Evolutionary conservation across 1,140 invertebrate genomes (phyloP).

Genomic region (Drosophila fuyamai): DNA sequence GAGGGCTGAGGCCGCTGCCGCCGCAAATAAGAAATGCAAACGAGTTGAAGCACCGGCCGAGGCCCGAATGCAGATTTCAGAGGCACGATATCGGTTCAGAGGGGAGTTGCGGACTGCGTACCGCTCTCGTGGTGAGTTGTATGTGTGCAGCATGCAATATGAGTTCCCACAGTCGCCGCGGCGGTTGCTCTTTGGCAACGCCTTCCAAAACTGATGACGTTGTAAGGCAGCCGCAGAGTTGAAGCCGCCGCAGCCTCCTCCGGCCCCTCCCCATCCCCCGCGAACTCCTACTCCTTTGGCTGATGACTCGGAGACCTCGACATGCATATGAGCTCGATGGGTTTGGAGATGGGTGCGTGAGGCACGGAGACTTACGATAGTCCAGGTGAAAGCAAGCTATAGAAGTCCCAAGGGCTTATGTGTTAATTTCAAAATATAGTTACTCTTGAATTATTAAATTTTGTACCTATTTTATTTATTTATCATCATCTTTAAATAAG

Average conservation of each 20-base stretch:
- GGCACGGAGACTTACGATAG: conserved; percentile 7
- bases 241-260: conserved; percentile 37
- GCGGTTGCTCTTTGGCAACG: conserved; percentile 79
- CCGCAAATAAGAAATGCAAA: conserved; percentile 69
- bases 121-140: conserved; percentile 41
- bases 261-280: conserved; percentile 2
- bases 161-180: conserved; percentile 76
- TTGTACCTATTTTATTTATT: no score
- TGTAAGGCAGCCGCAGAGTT: conserved; percentile 68
- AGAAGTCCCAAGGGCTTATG: no score
- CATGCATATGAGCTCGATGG: conserved; percentile 73
- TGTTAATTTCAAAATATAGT: no score
- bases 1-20: conserved; percentile 19
- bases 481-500: no score
- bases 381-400: background rate
- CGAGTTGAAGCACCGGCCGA: conserved; percentile 45
- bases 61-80: conserved; percentile 76
- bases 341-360: conserved; percentile 18
- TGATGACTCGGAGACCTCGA: conserved; percentile 54
- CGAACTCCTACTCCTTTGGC: conserved; percentile 42
- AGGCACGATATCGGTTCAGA: conserved; percentile 67
- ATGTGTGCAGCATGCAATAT: conserved; percentile 78
- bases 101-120: background rate
- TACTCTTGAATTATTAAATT: no score
- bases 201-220: conserved; percentile 82